Conservation (phyloP, 2,888 invertebrate genomes). For the Ernsta delagoae region DNA sequence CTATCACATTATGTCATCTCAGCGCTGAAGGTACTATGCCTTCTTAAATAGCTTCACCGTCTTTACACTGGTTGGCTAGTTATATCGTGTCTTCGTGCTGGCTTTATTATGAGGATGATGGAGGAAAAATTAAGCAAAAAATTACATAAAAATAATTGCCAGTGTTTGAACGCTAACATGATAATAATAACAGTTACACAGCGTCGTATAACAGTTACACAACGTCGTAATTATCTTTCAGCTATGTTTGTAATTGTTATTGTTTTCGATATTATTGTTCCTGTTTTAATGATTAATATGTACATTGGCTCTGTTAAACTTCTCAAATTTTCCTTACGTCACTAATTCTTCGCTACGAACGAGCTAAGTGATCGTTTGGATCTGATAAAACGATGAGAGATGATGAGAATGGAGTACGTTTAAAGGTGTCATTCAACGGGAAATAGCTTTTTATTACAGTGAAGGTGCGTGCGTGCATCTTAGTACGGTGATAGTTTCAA, state of each 20-base stretch:
- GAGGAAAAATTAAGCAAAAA: neutral
- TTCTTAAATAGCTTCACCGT: neutral
- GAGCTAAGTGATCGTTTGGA: constrained; percentile 8
- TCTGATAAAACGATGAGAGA: constrained; percentile 7
- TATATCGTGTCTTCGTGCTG: neutral
- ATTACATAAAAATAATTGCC: no score
- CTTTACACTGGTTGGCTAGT: neutral
- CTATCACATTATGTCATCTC: constrained; percentile 47
- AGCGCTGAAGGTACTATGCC: constrained; percentile 1
- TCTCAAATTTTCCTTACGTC: no score
- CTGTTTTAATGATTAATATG: constrained; percentile 8
- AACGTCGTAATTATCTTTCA: neutral
- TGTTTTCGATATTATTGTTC: no score
- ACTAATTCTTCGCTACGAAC: no score
- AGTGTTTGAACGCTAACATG: constrained; percentile 5
- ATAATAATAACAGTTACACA: no score
- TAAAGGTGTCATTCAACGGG: neutral
- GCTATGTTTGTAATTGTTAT: no score
- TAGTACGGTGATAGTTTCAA: no score
- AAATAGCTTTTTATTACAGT: no score
- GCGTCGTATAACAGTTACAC: no score
- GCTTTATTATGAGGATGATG: neutral
- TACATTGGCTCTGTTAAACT: neutral
- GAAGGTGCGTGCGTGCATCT: neutral
- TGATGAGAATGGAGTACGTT: neutral